These are phyloP conservation scores for Carlito syrichta DNA, from an alignment of 2,113 vertebrate species.

Conservation along the genomic window DNA sequence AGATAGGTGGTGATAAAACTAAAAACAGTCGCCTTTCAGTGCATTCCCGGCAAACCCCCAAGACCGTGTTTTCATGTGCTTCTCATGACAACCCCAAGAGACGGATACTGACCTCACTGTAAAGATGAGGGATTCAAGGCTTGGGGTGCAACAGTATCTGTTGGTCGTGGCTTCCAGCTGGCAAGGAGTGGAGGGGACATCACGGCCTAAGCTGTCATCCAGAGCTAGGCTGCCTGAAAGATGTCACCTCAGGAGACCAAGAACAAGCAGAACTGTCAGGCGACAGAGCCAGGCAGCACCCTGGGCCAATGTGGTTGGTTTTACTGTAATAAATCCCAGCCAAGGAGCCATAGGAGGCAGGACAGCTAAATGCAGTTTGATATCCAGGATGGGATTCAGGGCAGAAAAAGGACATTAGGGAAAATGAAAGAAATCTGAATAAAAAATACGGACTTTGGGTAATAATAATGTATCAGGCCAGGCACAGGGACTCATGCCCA, in stretches of 20 bases:
- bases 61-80: background rate
- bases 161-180: too few relatives aligned
- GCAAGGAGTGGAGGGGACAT: too few relatives aligned
- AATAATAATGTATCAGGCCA: background rate
- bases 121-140: background rate
- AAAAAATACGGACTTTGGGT: background rate
- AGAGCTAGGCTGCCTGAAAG: background rate
- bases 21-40: background rate
- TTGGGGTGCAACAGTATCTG: too few relatives aligned
- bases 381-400: background rate
- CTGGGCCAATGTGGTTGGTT: background rate
- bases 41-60: background rate
- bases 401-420: background rate
- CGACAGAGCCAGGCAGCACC: background rate
- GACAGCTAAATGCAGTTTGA: background rate
- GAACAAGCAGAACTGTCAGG: background rate
- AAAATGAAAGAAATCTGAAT: background rate
- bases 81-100: background rate
- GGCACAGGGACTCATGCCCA: too few relatives aligned
- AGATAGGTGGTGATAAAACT: background rate
- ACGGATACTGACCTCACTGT: background rate
- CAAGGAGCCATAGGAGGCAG: background rate
- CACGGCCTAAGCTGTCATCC: background rate
- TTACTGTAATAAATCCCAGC: background rate
- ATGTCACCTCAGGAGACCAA: fast-evolving